These are phyloP conservation scores for Isurus oxyrinchus DNA, from an alignment of 2,113 vertebrate species.

Conservation along the genomic window DNA sequence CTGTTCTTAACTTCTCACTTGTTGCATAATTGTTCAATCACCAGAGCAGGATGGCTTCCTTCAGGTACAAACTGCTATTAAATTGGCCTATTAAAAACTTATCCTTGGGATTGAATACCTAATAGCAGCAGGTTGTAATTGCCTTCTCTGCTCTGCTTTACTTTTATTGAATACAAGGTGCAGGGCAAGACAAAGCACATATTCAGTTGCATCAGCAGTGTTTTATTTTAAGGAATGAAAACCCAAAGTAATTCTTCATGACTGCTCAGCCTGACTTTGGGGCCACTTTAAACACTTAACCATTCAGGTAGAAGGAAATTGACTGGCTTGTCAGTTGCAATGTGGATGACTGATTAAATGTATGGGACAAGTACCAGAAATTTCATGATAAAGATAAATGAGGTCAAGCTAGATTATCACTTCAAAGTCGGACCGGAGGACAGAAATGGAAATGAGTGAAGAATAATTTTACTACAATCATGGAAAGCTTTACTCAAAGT, in stretches of 20 bases:
- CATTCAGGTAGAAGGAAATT: background rate
- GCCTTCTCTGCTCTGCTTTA: background rate
- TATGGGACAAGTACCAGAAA: background rate
- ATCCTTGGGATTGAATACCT: background rate
- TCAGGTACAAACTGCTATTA: background rate
- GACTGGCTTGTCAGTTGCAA: slow-evolving; percentile 1
- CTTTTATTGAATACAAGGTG: background rate
- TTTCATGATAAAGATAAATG: background rate
- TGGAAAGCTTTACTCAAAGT: background rate
- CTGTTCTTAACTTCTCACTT: background rate
- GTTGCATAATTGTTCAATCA: background rate
- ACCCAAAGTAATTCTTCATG: background rate
- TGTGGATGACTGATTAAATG: background rate
- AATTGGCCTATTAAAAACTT: background rate
- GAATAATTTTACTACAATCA: slow-evolving; percentile 12
- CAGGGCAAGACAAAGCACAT: background rate
- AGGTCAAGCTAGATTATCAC: slow-evolving; percentile 6
- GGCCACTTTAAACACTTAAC: background rate
- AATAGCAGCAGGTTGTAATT: background rate
- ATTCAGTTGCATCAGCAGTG: background rate
- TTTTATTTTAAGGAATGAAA: slow-evolving; percentile 12
- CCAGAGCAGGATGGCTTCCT: background rate
- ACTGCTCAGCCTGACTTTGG: background rate
- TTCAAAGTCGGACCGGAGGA: background rate
- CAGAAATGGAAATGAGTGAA: background rate